Evolutionary conservation across 2,888 invertebrate species (phyloP).

Genomic region (Hemicrepidius hirtus): DNA sequence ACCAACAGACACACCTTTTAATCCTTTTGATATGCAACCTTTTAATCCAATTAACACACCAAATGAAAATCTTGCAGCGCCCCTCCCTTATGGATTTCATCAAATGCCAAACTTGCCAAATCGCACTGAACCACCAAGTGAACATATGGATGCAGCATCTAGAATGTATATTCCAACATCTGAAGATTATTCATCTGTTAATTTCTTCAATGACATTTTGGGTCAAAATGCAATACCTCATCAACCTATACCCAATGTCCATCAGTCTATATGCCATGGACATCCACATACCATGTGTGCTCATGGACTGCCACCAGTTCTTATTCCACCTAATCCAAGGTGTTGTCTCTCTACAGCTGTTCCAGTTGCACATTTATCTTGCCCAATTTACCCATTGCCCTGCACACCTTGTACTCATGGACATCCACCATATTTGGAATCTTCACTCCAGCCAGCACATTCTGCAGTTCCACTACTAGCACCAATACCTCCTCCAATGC

Average conservation of each 20-base stretch:
- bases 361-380: slow-evolving; percentile 28
- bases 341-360: slow-evolving; percentile 24
- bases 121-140: slow-evolving; percentile 23
- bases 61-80: slow-evolving; percentile 30
- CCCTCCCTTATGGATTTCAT: slow-evolving; percentile 16
- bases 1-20: slow-evolving; percentile 32
- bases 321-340: slow-evolving; percentile 25
- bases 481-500: slow-evolving; percentile 33
- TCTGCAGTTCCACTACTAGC: slow-evolving; percentile 22
- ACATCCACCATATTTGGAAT: slow-evolving; percentile 10
- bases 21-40: slow-evolving; percentile 37
- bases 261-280: slow-evolving; percentile 8
- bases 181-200: slow-evolving; percentile 10
- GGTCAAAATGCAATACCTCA: neutral
- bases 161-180: slow-evolving; percentile 27
- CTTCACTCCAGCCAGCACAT: slow-evolving; percentile 26
- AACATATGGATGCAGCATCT: slow-evolving; percentile 31
- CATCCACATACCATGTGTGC: slow-evolving; percentile 11
- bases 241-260: slow-evolving; percentile 27
- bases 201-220: neutral
- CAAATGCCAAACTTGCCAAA: slow-evolving; percentile 40
- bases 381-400: slow-evolving; percentile 27
- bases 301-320: slow-evolving; percentile 24
- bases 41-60: slow-evolving; percentile 35
- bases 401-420: slow-evolving; percentile 21